Percentiles rank a stretch among this genome's conserved stretches.
Evolutionary conservation across 92 coral and sea anemone genomes (phyloP).

Genomic region (Montipora capitata): DNA sequence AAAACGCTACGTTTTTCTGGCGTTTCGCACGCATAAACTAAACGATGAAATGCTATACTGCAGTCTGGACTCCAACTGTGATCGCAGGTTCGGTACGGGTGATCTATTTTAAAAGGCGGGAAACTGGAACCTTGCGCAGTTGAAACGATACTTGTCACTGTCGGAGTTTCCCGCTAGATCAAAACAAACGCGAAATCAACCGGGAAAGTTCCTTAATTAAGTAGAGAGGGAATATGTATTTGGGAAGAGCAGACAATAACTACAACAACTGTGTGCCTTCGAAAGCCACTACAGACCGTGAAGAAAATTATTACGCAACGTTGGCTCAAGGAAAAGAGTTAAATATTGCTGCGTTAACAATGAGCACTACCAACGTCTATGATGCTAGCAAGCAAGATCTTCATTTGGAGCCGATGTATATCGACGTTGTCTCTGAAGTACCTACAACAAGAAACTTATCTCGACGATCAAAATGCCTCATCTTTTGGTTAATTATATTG

Average conservation of each 20-base stretch:
- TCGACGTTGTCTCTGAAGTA: conserved; percentile 13
- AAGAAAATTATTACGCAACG: conserved; percentile 24
- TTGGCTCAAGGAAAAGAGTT: conserved; percentile 1
- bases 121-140: neutral
- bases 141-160: neutral
- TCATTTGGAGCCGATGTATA: conserved; percentile 44
- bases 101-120: conserved; percentile 22
- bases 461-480: conserved; percentile 21
- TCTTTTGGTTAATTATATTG: conserved; percentile 9
- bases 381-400: neutral
- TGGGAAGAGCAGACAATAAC: conserved; percentile 18
- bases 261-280: conserved; percentile 23
- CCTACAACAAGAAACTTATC: conserved; percentile 15
- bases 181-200: neutral
- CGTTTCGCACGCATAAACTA: neutral
- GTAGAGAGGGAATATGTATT: neutral
- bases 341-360: conserved; percentile 1
- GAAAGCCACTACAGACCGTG: neutral
- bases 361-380: conserved; percentile 7
- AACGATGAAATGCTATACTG: neutral
- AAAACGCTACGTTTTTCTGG: no score
- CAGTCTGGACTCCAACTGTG: conserved; percentile 6
- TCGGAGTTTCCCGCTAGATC: neutral
- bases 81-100: neutral
- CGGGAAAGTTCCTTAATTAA: neutral